Conservation (phyloP, 2,888 invertebrate genomes). For the Diabrotica balteata region DNA sequence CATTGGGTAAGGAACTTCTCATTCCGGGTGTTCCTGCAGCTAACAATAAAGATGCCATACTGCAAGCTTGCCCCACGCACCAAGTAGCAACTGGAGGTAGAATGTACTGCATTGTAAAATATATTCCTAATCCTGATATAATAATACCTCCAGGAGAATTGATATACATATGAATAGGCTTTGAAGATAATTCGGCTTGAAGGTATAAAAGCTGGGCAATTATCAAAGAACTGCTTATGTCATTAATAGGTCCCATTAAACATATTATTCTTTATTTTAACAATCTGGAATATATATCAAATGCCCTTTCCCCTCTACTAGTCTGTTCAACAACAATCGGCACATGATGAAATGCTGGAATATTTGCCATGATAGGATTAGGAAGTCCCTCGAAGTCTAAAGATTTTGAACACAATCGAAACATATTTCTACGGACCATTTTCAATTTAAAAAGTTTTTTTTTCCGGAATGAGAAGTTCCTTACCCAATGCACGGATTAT, state of each 20-base stretch:
- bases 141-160: slow-evolving; percentile 94
- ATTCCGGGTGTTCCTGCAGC: slow-evolving; percentile 81
- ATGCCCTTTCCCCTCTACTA: slow-evolving; percentile 92
- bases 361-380: slow-evolving; percentile 31
- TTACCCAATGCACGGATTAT: too few species aligned
- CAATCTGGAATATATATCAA: slow-evolving; percentile 95
- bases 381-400: too few species aligned
- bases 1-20: slow-evolving; percentile 94
- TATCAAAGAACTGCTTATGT: slow-evolving; percentile 88
- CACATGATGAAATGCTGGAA: slow-evolving; percentile 64
- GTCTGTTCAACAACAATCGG: slow-evolving; percentile 97
- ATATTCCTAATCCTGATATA: slow-evolving; percentile 94
- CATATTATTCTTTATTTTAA: slow-evolving; percentile 96
- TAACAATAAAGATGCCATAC: slow-evolving; percentile 93
- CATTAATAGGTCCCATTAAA: slow-evolving; percentile 93
- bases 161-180: slow-evolving; percentile 96
- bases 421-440: too few species aligned
- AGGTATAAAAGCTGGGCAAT: slow-evolving; percentile 95
- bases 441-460: too few species aligned
- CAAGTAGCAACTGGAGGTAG: slow-evolving; percentile 95
- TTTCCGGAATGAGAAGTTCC: too few species aligned
- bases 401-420: too few species aligned
- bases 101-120: slow-evolving; percentile 99
- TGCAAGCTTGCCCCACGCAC: slow-evolving; percentile 93
- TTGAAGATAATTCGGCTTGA: slow-evolving; percentile 89